These are phyloP conservation scores for Andrena chrysosceles DNA, from an alignment of 2,888 invertebrate species.

Conservation along the genomic window DNA sequence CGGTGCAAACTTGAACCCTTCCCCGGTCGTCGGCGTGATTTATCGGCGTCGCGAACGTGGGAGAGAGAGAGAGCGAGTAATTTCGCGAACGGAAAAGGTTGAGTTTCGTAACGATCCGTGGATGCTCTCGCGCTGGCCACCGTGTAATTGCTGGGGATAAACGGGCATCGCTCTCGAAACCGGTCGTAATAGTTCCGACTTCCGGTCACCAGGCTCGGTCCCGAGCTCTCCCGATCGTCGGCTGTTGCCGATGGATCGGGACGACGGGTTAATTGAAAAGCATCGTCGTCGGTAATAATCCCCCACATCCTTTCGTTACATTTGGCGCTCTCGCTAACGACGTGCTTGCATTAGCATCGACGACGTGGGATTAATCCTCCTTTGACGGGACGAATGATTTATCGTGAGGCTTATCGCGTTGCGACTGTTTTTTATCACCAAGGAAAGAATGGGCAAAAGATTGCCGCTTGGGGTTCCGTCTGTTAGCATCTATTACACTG, in stretches of 20 bases:
- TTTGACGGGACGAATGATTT: background rate
- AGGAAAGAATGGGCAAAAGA: background rate
- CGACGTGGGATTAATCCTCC: background rate
- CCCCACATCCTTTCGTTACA: background rate
- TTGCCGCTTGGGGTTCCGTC: background rate
- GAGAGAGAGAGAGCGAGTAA: slow-evolving; percentile 9
- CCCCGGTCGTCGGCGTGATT: slow-evolving; percentile 19
- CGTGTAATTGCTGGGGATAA: slow-evolving; percentile 49
- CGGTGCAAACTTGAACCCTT: slow-evolving; percentile 34
- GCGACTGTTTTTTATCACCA: background rate
- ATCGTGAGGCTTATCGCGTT: background rate
- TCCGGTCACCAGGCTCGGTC: slow-evolving; percentile 49
- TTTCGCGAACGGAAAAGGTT: slow-evolving; percentile 35
- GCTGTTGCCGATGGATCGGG: slow-evolving; percentile 35
- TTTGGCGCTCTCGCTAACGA: background rate
- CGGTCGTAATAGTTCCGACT: slow-evolving; percentile 62
- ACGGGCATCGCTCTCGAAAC: slow-evolving; percentile 40
- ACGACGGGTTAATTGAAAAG: slow-evolving; percentile 56
- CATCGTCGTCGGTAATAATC: background rate
- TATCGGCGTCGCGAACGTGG: slow-evolving; percentile 14
- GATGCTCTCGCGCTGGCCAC: slow-evolving; percentile 13
- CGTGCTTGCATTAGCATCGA: background rate
- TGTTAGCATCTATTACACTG: slow-evolving; percentile 4
- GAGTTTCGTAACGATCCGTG: slow-evolving; percentile 44
- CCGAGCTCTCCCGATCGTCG: slow-evolving; percentile 13